phyloP scores from a whole-genome alignment of 2,888 invertebrate genomes.

The Rhagonycha lutea region DNA sequence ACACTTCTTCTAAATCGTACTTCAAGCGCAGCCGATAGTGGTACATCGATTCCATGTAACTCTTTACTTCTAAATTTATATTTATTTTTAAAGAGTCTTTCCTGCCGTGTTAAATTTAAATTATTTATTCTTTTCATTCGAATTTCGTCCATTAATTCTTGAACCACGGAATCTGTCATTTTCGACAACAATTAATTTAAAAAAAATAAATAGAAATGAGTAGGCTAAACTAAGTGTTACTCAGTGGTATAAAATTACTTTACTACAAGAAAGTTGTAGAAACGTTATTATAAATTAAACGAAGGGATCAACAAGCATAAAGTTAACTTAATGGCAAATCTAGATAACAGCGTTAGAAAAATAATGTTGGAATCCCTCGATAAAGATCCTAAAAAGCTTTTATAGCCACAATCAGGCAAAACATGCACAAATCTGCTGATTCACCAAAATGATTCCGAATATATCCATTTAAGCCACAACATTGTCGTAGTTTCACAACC shows the following conservation, averaged over 20 bases:
- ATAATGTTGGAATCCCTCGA: slow-evolving; percentile 13
- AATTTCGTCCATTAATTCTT: not conserved
- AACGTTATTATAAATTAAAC: not conserved
- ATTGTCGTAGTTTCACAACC: slow-evolving; percentile 45
- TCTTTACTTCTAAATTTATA: slow-evolving; percentile 13
- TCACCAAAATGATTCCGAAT: slow-evolving; percentile 39
- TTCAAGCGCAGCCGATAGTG: slow-evolving; percentile 34
- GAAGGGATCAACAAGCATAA: slow-evolving; percentile 2
- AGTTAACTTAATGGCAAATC: not conserved
- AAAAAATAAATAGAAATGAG: not conserved
- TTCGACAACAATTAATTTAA: not conserved
- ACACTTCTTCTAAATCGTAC: slow-evolving; percentile 38
- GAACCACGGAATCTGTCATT: not conserved
- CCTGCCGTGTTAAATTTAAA: slow-evolving; percentile 17
- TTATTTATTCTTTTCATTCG: not conserved
- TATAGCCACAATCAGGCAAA: slow-evolving; percentile 30
- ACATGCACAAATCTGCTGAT: slow-evolving; percentile 39
- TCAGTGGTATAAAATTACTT: not conserved
- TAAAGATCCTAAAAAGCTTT: slow-evolving; percentile 30
- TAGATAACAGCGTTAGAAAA: slow-evolving; percentile 2
- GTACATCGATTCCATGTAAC: slow-evolving; percentile 27
- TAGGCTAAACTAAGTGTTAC: not conserved
- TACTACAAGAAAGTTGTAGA: not conserved
- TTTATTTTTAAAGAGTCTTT: slow-evolving; percentile 9
- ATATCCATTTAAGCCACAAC: slow-evolving; percentile 40